Evolutionary conservation across 1,140 invertebrate genomes (phyloP).

Genomic region (Zaprionus kolodkinae): DNA sequence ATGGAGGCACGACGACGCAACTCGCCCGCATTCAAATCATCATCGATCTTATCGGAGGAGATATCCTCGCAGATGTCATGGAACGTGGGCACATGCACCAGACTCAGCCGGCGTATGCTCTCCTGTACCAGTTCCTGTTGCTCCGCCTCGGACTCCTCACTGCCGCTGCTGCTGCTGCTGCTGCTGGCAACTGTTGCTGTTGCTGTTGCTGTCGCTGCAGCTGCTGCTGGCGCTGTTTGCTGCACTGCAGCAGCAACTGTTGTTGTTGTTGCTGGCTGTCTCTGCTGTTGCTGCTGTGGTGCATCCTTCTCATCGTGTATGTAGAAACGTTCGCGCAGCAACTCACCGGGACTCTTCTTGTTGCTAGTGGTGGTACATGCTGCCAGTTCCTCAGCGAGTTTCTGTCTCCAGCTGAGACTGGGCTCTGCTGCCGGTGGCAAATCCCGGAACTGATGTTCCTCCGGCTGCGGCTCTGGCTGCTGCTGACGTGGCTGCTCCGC

Average conservation of each 20-base stretch:
- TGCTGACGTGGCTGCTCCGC: constrained; percentile 16
- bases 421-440: constrained; percentile 63
- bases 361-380: constrained; percentile 66
- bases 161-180: constrained; percentile 10
- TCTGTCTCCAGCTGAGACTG: constrained; percentile 86
- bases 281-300: constrained; percentile 15
- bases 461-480: constrained; percentile 31
- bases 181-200: constrained; percentile 24
- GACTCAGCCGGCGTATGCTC: constrained; percentile 65
- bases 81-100: constrained; percentile 84
- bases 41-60: constrained; percentile 85
- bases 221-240: constrained; percentile 1
- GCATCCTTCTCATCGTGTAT: constrained; percentile 87
- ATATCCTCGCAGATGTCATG: constrained; percentile 86
- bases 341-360: constrained; percentile 89
- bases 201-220: constrained; percentile 18
- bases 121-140: constrained; percentile 55
- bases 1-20: constrained; percentile 76
- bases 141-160: constrained; percentile 6
- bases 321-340: constrained; percentile 90
- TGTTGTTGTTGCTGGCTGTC: constrained; percentile 13
- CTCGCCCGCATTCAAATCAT: constrained; percentile 85
- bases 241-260: not conserved
- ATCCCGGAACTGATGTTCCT: constrained; percentile 69
- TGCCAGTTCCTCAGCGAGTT: constrained; percentile 86